Evolutionary conservation across 2,888 invertebrate species (phyloP).

Genomic region (Troides oblongomaculatus): DNA sequence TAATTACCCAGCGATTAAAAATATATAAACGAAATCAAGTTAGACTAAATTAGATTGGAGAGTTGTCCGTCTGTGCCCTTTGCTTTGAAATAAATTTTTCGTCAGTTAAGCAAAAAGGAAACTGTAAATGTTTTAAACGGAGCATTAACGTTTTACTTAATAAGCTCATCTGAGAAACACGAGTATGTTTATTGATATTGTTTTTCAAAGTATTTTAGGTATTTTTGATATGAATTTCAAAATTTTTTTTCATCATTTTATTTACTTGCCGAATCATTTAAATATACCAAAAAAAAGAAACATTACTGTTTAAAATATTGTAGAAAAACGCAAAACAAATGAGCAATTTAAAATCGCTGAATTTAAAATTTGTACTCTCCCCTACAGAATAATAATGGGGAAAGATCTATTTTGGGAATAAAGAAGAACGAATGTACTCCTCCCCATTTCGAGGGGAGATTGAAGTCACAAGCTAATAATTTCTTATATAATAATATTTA

Average conservation of each 20-base stretch:
- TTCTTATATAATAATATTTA: too few relatives aligned
- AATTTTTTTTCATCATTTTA: background rate
- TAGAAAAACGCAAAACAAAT: background rate
- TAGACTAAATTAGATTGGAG: background rate
- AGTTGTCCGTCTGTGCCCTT: background rate
- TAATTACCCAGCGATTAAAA: too few relatives aligned
- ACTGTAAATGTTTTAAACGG: background rate
- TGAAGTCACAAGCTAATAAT: slow-evolving; percentile 42
- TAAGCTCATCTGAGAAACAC: background rate
- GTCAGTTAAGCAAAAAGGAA: background rate
- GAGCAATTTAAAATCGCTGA: slow-evolving; percentile 16
- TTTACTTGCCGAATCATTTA: background rate
- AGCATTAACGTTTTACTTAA: background rate
- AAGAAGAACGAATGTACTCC: slow-evolving; percentile 47
- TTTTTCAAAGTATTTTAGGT: background rate
- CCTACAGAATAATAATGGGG: slow-evolving; percentile 62
- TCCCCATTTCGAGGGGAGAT: slow-evolving; percentile 52
- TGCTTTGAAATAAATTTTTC: background rate
- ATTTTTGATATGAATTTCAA: background rate
- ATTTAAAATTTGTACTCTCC: slow-evolving; percentile 54
- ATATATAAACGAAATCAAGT: too few relatives aligned
- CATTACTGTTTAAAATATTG: background rate
- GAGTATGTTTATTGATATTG: background rate
- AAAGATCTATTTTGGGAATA: slow-evolving; percentile 59
- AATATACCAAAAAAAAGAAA: background rate